Percentiles rank a stretch among this genome's conserved stretches.
These are phyloP conservation scores for Neopipo cinnamomea DNA, from an alignment of 2,113 vertebrate species.

Conservation along the genomic window DNA sequence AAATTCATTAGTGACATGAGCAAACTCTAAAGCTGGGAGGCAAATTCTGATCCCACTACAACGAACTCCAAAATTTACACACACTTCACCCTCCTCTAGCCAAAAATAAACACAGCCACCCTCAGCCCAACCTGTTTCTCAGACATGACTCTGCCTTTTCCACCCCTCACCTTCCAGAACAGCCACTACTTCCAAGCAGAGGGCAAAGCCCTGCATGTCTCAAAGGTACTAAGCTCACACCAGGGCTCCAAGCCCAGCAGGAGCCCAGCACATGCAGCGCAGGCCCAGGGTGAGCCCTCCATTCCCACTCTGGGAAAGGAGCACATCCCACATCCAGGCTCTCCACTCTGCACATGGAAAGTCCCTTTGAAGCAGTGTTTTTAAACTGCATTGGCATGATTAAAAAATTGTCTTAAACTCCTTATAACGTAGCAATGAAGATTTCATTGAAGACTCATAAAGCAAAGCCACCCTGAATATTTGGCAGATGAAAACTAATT, in stretches of 20 bases:
- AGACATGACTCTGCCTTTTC: not conserved
- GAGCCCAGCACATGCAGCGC: not conserved
- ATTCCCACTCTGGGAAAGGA: not conserved
- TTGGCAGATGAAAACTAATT: not conserved
- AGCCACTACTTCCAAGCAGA: not conserved
- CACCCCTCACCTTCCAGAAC: not conserved
- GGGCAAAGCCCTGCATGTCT: not conserved
- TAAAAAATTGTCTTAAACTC: not conserved
- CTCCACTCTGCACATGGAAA: not conserved
- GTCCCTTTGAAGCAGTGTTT: not conserved
- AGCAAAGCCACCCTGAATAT: not conserved
- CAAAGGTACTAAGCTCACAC: not conserved
- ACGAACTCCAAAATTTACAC: not conserved
- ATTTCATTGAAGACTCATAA: constrained; percentile 18
- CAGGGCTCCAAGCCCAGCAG: not conserved
- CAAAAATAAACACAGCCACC: not conserved
- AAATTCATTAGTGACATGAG: rapidly evolving
- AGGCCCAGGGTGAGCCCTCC: not conserved
- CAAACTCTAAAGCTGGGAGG: not conserved
- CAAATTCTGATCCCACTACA: not conserved
- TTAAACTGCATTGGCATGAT: not conserved
- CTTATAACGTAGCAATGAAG: not conserved
- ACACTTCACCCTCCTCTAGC: rapidly evolving
- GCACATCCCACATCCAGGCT: not conserved
- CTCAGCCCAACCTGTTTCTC: not conserved